phyloP scores from a whole-genome alignment of 2,888 invertebrate species.

The Machimus rusticus region DNA sequence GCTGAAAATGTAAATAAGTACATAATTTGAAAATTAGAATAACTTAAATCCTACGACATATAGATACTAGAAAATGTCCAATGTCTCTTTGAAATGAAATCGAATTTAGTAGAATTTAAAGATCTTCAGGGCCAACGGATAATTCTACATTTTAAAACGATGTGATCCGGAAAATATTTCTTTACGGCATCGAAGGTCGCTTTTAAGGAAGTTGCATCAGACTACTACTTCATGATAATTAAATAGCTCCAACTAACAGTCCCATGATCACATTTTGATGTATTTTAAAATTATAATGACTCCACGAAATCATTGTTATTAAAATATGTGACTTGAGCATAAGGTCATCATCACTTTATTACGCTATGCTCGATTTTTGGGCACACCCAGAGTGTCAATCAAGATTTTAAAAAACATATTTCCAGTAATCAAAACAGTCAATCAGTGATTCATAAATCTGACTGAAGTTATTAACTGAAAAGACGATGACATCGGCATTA shows the following conservation, averaged over 20 bases:
- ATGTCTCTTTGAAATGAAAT: neutral
- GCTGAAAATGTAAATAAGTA: neutral
- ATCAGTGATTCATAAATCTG: neutral
- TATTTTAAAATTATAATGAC: neutral
- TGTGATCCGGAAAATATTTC: neutral
- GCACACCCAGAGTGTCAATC: neutral
- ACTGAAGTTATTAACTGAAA: neutral
- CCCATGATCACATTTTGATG: neutral
- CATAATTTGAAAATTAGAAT: neutral
- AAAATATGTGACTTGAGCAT: neutral
- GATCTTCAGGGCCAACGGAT: neutral
- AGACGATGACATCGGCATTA: neutral
- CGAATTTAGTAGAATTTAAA: neutral
- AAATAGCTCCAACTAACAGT: no score
- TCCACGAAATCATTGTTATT: neutral
- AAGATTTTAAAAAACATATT: neutral
- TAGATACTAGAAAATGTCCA: neutral
- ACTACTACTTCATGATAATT: neutral
- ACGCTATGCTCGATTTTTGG: neutral
- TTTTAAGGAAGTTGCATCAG: neutral
- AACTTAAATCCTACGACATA: neutral
- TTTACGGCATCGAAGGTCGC: neutral
- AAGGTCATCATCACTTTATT: neutral
- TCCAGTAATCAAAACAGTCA: neutral
- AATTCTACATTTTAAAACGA: neutral